Conservation (phyloP, 1,140 invertebrate genomes). For the Theocolax elegans region DNA sequence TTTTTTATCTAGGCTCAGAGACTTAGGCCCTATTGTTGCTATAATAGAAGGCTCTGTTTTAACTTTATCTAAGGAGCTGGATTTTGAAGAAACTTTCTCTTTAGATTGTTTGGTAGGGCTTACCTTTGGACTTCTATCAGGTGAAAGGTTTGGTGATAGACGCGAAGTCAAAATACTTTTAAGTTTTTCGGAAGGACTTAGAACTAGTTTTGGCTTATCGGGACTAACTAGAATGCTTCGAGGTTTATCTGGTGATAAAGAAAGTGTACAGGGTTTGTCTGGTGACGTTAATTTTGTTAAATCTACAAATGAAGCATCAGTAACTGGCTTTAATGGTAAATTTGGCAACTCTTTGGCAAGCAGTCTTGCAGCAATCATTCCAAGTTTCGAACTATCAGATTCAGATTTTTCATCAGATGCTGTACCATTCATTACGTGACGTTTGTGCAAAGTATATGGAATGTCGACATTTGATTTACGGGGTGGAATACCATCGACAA, state of each 20-base stretch:
- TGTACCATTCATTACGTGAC: constrained; percentile 85
- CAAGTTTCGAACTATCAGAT: constrained; percentile 52
- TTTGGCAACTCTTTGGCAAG: constrained; percentile 58
- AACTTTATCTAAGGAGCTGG: constrained; percentile 55
- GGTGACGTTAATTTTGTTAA: constrained; percentile 58
- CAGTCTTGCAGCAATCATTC: constrained; percentile 43
- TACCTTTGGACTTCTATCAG: constrained; percentile 47
- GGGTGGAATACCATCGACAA: constrained; percentile 65
- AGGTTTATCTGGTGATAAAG: constrained; percentile 52
- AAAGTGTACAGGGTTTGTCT: constrained; percentile 42
- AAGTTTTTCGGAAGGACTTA: constrained; percentile 56
- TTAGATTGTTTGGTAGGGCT: constrained; percentile 43
- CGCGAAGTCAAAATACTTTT: constrained; percentile 57
- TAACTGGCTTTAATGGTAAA: constrained; percentile 62
- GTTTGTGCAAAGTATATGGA: constrained; percentile 83
- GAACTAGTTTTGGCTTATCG: constrained; percentile 57
- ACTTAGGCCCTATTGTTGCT: constrained; percentile 48
- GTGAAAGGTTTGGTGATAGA: constrained; percentile 53
- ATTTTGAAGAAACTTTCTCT: constrained; percentile 49
- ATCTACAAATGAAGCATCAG: constrained; percentile 68
- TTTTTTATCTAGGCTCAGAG: constrained; percentile 58
- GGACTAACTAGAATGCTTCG: constrained; percentile 56
- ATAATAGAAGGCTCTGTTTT: constrained; percentile 47
- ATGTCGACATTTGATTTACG: constrained; percentile 76
- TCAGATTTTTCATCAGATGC: constrained; percentile 70